These are phyloP conservation scores for Criorhina ranunculi DNA, from an alignment of 2,888 invertebrate genomes.

Conservation along the genomic window DNA sequence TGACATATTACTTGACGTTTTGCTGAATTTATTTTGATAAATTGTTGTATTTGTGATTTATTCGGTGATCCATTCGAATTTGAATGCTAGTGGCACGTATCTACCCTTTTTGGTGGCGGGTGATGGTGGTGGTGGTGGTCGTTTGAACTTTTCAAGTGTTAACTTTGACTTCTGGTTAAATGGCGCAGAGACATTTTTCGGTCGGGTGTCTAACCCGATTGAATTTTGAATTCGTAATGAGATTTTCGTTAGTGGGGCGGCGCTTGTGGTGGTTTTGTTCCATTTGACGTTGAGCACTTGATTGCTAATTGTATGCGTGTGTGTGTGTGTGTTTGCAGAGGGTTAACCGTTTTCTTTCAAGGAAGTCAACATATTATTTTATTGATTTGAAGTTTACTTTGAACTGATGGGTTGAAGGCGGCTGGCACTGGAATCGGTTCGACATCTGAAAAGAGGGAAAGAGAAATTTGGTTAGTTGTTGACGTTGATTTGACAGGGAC, in stretches of 20 bases:
- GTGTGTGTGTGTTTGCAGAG: slow-evolving; percentile 1
- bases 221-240: slow-evolving; percentile 49
- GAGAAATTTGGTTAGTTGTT: neutral
- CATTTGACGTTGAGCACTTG: slow-evolving; percentile 39
- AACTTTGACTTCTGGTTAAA: slow-evolving; percentile 63
- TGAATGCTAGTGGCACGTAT: neutral
- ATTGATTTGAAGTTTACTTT: slow-evolving; percentile 12
- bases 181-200: slow-evolving; percentile 36
- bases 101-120: neutral
- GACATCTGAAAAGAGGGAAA: slow-evolving; percentile 59
- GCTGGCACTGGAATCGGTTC: neutral
- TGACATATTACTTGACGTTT: slow-evolving; percentile 55
- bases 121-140: neutral
- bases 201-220: slow-evolving; percentile 33
- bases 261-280: slow-evolving; percentile 25
- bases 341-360: slow-evolving; percentile 71
- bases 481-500: neutral
- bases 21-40: slow-evolving; percentile 58
- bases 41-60: slow-evolving; percentile 59
- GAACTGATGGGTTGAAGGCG: neutral
- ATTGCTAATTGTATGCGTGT: slow-evolving; percentile 7
- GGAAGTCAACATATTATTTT: slow-evolving; percentile 66
- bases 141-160: slow-evolving; percentile 41
- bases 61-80: slow-evolving; percentile 28
- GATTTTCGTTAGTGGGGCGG: slow-evolving; percentile 17